Evolutionary conservation across 1,140 invertebrate genomes (phyloP).

Genomic region (Vanessa tameamea): DNA sequence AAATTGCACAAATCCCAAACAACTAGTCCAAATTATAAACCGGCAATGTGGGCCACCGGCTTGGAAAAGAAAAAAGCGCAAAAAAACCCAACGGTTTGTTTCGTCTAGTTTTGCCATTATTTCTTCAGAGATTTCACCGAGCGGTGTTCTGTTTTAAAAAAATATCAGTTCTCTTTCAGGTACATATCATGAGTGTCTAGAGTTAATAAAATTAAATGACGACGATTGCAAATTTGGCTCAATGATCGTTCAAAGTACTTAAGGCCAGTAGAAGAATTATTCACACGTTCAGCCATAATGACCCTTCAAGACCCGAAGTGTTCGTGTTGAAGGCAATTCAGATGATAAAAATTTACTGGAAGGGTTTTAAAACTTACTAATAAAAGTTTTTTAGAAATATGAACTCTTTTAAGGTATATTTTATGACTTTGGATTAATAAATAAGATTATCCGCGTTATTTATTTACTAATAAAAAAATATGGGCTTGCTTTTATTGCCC

Average conservation of each 20-base stretch:
- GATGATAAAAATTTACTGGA: constrained; percentile 5
- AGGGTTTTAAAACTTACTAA: background rate
- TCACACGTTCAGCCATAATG: constrained; percentile 24
- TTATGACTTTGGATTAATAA: background rate
- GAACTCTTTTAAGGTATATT: background rate
- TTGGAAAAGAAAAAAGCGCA: too few species aligned
- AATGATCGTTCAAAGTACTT: constrained; percentile 16
- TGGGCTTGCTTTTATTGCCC: too few species aligned
- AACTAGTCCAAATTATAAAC: too few species aligned
- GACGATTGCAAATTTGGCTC: constrained; percentile 19
- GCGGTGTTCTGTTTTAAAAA: too few species aligned
- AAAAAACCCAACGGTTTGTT: too few species aligned
- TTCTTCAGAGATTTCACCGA: too few species aligned
- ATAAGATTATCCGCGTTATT: background rate
- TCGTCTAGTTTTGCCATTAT: too few species aligned
- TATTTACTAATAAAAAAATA: background rate
- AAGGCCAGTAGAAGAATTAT: constrained; percentile 14
- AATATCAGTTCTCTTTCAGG: too few species aligned
- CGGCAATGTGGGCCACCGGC: too few species aligned
- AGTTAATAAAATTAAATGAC: constrained; percentile 12
- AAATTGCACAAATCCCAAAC: too few species aligned
- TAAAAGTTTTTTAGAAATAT: too few species aligned
- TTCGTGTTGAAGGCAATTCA: constrained; percentile 19
- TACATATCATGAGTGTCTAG: too few species aligned
- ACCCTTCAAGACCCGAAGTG: constrained; percentile 23